These are phyloP conservation scores for Motacilla alba DNA, from an alignment of 2,113 vertebrate genomes.

Conservation along the genomic window DNA sequence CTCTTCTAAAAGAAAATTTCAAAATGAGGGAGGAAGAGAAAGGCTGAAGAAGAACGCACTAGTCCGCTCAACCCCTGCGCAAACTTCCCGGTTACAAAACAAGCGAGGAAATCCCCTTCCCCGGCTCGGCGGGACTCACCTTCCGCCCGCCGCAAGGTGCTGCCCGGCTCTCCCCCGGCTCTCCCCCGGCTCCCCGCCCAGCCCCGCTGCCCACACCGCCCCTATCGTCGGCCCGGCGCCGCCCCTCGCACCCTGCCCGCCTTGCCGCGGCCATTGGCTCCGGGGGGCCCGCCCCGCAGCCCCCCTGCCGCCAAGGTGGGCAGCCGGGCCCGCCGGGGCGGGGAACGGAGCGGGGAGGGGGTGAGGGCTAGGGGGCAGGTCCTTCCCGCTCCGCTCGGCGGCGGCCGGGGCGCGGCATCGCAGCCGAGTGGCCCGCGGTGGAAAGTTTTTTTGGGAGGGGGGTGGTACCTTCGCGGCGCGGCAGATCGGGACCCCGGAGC, in stretches of 20 bases:
- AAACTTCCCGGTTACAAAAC: neutral
- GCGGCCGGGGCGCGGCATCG: neutral
- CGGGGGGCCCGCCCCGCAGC: neutral
- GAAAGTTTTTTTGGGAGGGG: neutral
- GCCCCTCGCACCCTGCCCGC: neutral
- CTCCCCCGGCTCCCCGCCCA: neutral
- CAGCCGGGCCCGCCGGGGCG: neutral
- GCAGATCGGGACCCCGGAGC: neutral
- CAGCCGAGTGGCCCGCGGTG: neutral
- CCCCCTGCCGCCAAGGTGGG: neutral
- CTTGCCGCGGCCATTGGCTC: conserved; percentile 10
- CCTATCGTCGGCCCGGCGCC: neutral
- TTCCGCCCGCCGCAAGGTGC: conserved; percentile 42
- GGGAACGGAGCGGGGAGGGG: neutral
- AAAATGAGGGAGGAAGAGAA: neutral
- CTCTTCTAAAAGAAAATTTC: neutral
- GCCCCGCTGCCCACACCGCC: neutral
- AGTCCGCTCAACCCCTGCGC: neutral
- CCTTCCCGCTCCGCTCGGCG: neutral
- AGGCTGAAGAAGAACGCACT: neutral
- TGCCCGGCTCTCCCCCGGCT: neutral
- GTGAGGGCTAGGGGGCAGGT: neutral
- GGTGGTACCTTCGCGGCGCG: neutral
- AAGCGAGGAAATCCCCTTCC: neutral
- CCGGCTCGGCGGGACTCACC: neutral